These are phyloP conservation scores for Chloroclystis v-ata DNA, from an alignment of 2,888 invertebrate genomes.

Conservation along the genomic window DNA sequence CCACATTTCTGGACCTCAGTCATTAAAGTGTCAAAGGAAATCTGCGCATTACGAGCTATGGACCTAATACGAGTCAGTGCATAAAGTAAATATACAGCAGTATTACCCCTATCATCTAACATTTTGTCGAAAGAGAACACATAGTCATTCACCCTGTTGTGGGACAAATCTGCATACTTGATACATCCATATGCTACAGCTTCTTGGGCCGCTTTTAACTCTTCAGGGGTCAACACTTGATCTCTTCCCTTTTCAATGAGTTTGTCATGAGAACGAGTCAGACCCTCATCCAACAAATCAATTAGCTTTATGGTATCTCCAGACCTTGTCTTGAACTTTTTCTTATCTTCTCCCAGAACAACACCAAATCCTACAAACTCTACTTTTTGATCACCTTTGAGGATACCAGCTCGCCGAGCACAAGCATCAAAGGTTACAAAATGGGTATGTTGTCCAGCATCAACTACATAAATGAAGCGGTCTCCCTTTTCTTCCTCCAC, in stretches of 20 bases:
- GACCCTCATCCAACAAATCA: slow-evolving; percentile 94
- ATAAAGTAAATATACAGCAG: slow-evolving; percentile 97
- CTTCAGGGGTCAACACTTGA: slow-evolving; percentile 87
- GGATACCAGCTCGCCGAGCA: slow-evolving; percentile 86
- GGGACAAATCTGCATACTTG: slow-evolving; percentile 97
- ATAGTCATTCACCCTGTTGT: slow-evolving; percentile 95
- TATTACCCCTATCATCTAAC: slow-evolving; percentile 99
- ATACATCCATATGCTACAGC: slow-evolving; percentile 98
- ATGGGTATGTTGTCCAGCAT: slow-evolving; percentile 90
- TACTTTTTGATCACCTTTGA: slow-evolving; percentile 80
- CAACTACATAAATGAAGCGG: slow-evolving; percentile 95
- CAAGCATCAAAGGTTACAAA: slow-evolving; percentile 88
- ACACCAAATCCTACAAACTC: slow-evolving; percentile 98
- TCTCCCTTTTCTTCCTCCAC: slow-evolving; percentile 90
- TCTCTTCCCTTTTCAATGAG: slow-evolving; percentile 92
- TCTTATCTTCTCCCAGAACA: slow-evolving; percentile 98
- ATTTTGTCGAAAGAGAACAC: slow-evolving; percentile 99
- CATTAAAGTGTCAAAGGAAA: slow-evolving; percentile 79
- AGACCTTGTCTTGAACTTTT: slow-evolving; percentile 98
- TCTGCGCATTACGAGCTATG: slow-evolving; percentile 88
- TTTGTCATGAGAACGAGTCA: slow-evolving; percentile 88
- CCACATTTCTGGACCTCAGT: slow-evolving; percentile 78
- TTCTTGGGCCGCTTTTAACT: slow-evolving; percentile 89
- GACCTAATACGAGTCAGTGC: slow-evolving; percentile 96
- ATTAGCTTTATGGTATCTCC: slow-evolving; percentile 94